Percentiles rank a stretch among this genome's conserved stretches.
Evolutionary conservation across 2,797 vertebrate species (phyloP).

Genomic region (Enteromius fasciolatus): DNA sequence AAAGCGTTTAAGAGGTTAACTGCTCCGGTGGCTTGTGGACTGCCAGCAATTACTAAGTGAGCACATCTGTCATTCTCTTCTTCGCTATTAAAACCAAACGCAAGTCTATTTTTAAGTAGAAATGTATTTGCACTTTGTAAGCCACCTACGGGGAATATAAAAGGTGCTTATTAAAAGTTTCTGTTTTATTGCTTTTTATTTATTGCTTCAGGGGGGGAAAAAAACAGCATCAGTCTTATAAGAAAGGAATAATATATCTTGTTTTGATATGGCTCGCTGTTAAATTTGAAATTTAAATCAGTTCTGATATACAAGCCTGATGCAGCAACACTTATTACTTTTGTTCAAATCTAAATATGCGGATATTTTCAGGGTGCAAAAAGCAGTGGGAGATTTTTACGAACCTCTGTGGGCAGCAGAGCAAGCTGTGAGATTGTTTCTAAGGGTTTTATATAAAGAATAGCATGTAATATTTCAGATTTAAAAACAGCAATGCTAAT

Average conservation of each 20-base stretch:
- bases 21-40: constrained; percentile 42
- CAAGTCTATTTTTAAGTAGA: constrained; percentile 65
- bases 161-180: constrained; percentile 79
- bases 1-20: constrained; percentile 47
- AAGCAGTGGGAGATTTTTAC: constrained; percentile 45
- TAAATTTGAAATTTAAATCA: constrained; percentile 65
- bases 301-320: constrained; percentile 57
- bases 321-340: constrained; percentile 58
- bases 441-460: neutral
- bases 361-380: constrained; percentile 47
- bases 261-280: constrained; percentile 65
- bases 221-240: constrained; percentile 66
- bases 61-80: constrained; percentile 71
- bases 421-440: neutral
- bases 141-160: constrained; percentile 67
- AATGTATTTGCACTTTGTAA: constrained; percentile 71
- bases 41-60: constrained; percentile 54
- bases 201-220: constrained; percentile 69
- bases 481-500: neutral
- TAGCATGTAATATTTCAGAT: neutral
- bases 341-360: constrained; percentile 58
- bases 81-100: constrained; percentile 62
- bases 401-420: constrained; percentile 5
- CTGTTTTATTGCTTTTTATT: constrained; percentile 78
- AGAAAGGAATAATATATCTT: constrained; percentile 68